Conservation (phyloP, 2,888 invertebrate genomes). For the Omphaloscelis lunosa region DNA sequence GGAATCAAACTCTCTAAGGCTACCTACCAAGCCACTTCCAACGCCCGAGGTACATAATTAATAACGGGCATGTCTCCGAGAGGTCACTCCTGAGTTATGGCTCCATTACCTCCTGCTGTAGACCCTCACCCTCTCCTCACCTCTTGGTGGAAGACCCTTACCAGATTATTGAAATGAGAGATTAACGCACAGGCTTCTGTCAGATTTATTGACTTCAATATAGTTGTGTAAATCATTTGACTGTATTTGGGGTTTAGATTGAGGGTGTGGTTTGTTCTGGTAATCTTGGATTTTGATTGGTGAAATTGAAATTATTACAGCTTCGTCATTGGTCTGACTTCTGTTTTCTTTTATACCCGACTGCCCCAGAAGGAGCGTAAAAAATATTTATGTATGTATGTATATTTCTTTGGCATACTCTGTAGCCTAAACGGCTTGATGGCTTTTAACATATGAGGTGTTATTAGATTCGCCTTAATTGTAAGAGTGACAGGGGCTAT, state of each 20-base stretch:
- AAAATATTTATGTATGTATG: too few species aligned
- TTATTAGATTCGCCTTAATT: too few species aligned
- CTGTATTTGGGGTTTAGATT: conserved; percentile 25
- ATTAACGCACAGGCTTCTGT: conserved; percentile 57
- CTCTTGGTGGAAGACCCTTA: conserved; percentile 38
- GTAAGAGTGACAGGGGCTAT: too few species aligned
- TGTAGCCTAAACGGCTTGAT: too few species aligned
- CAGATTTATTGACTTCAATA: conserved; percentile 65
- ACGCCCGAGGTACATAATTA: conserved; percentile 57
- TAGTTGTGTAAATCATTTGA: conserved; percentile 48
- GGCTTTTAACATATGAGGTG: too few species aligned
- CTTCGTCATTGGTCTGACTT: not conserved
- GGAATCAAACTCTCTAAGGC: conserved; percentile 3
- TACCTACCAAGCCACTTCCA: conserved; percentile 9
- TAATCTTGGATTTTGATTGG: not conserved
- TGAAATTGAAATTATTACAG: not conserved
- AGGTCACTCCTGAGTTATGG: conserved; percentile 65
- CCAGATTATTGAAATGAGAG: conserved; percentile 70
- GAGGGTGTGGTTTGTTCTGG: not conserved
- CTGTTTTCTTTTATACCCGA: too few species aligned
- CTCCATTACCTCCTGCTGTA: conserved; percentile 56
- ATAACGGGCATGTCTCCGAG: conserved; percentile 57
- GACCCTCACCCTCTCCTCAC: conserved; percentile 30
- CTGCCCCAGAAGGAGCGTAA: too few species aligned
- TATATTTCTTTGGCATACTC: too few species aligned